These are phyloP conservation scores for Sandelia bainsii DNA, from an alignment of 2,797 vertebrate species.

Conservation along the genomic window DNA sequence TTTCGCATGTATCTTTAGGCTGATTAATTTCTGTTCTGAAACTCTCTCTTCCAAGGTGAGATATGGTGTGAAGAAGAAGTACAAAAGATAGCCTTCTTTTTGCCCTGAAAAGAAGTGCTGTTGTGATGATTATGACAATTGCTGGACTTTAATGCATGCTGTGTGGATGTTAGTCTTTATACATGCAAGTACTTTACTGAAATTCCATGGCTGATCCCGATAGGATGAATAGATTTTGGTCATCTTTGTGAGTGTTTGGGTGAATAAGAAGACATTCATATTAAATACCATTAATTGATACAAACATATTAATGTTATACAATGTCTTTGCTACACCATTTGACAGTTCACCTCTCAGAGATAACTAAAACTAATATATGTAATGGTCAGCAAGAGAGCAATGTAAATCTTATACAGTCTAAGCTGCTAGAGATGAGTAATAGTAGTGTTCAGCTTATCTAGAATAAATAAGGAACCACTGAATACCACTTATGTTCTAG, in stretches of 20 bases:
- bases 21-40: slow-evolving; percentile 15
- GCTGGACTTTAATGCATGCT: slow-evolving; percentile 35
- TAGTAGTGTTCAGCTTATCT: neutral
- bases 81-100: slow-evolving; percentile 41
- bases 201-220: neutral
- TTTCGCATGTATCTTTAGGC: slow-evolving; percentile 52
- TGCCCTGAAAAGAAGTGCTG: slow-evolving; percentile 54
- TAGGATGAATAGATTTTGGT: slow-evolving; percentile 6
- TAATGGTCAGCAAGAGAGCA: neutral
- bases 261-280: neutral
- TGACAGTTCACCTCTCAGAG: neutral
- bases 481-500: neutral
- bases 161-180: neutral
- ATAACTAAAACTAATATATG: neutral
- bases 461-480: neutral
- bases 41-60: slow-evolving; percentile 16
- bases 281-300: neutral
- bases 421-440: neutral
- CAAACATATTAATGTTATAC: neutral
- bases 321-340: neutral
- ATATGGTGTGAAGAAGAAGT: slow-evolving; percentile 39
- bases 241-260: slow-evolving; percentile 46
- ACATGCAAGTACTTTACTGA: neutral
- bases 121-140: slow-evolving; percentile 7
- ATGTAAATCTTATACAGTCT: neutral